Evolutionary conservation across 2,888 invertebrate genomes (phyloP).

Genomic region (Lepas anatifera): DNA sequence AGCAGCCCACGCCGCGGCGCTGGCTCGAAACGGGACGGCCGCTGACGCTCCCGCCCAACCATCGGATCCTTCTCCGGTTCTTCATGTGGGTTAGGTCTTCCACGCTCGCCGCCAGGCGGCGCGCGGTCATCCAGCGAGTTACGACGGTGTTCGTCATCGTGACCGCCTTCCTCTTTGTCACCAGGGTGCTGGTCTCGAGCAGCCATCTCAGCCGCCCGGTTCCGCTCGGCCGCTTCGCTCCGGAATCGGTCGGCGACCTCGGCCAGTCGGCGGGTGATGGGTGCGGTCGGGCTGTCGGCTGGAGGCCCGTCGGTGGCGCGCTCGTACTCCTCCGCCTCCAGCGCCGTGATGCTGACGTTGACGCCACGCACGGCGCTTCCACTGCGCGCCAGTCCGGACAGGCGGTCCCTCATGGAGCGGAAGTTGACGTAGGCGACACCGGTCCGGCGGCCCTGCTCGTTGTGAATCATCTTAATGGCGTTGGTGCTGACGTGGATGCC

Average conservation of each 20-base stretch:
- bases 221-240: not conserved
- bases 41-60: too few relatives aligned
- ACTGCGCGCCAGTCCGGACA: slow-evolving; percentile 51
- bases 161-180: too few relatives aligned
- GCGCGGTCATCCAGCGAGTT: not conserved
- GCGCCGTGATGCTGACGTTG: slow-evolving; percentile 50
- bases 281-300: not conserved
- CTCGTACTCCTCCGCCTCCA: slow-evolving; percentile 61
- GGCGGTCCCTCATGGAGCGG: slow-evolving; percentile 52
- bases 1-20: not conserved
- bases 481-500: slow-evolving; percentile 62
- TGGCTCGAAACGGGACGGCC: too few relatives aligned
- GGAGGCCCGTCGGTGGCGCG: slow-evolving; percentile 49
- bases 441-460: slow-evolving; percentile 60
- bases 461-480: slow-evolving; percentile 75
- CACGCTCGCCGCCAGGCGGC: too few relatives aligned
- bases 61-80: too few relatives aligned
- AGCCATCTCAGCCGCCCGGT: not conserved
- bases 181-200: too few relatives aligned
- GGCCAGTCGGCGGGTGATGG: not conserved
- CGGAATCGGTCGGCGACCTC: not conserved
- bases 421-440: slow-evolving; percentile 68
- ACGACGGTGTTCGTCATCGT: not conserved
- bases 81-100: too few relatives aligned
- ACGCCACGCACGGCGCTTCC: slow-evolving; percentile 52